A percentile compares a stretch with the other conserved stretches of the same genome.
phyloP scores from a whole-genome alignment of 2,888 invertebrate genomes.

The Flabesymbios commensalis region DNA sequence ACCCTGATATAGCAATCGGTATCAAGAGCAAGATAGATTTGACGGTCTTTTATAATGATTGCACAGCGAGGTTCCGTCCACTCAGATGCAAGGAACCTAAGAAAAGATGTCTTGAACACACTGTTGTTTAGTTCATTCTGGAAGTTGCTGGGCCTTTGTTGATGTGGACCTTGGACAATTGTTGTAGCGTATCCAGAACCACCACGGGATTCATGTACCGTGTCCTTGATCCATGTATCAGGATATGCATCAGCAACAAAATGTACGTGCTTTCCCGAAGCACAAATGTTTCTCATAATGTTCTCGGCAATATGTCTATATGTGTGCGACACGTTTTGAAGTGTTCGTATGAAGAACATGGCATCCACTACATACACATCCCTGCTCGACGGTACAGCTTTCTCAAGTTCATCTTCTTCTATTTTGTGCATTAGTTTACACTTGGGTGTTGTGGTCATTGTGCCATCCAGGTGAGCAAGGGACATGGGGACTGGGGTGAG shows the following conservation, averaged over 20 bases:
- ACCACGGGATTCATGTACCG: conserved; percentile 7
- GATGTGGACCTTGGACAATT: too few species aligned
- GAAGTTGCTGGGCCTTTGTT: too few species aligned
- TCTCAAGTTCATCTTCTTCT: background rate
- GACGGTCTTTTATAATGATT: background rate
- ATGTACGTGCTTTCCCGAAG: background rate
- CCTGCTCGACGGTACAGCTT: background rate
- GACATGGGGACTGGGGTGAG: conserved; percentile 20
- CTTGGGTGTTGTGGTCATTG: conserved; percentile 10
- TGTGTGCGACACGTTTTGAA: background rate
- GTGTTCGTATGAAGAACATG: background rate
- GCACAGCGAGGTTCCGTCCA: background rate
- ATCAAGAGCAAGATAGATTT: background rate
- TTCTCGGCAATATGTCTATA: background rate
- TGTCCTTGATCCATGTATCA: conserved; percentile 10
- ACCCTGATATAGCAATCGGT: background rate
- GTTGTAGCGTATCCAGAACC: too few species aligned
- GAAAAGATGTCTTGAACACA: too few species aligned
- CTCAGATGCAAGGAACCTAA: background rate
- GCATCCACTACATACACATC: background rate
- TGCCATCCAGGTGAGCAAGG: conserved; percentile 15
- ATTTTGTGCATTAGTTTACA: background rate
- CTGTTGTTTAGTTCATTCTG: too few species aligned
- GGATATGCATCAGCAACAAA: conserved; percentile 12
- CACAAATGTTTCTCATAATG: background rate